Evolutionary conservation across 2,797 vertebrate genomes (phyloP), one percentile per base, ranked within the genome.

Genomic region (Crocidura indochinensis): DNA sequence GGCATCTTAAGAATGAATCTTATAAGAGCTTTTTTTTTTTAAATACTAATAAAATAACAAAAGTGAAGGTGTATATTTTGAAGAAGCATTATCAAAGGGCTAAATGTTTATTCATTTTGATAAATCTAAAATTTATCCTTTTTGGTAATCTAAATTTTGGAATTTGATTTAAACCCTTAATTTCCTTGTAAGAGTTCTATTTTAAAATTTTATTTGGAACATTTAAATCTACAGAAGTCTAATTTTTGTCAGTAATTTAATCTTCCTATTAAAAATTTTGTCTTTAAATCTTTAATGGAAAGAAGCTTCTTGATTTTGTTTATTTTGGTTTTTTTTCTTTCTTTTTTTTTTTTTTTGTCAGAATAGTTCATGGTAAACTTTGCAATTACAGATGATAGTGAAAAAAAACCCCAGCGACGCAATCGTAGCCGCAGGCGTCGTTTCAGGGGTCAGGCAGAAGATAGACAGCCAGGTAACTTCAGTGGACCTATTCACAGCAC

Each of bases 391-490:
- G 99, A 99, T 98, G 98, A 99, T 97, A 98, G 98, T 95, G 99
- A 99, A 97, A 98, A 98, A 98, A 99, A 99, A 98, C 98, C 98
- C 97, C 99, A 99, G 98, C 99, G 99, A 97, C 99, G 99, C 98
- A 99, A 99, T 98, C 99, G 99, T 98, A 99, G 99, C 98, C 98
- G 99, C 91, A 99, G 99, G 96, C 99, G 99, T 97, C 99, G 98
- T 91, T 97, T 98, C 97, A 98, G 98, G 98, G 99, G 98, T 97
- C 98, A 98, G 98, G 98, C 98, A 96, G 99, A 99, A 98, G 99
- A 99, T 98, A 99, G 99, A 99, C 99, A 99, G 98, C 99, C 99
- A 99, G 99, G 99, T 99, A 99, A 99, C 98, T 96, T 92, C 96
- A 97, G 96, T 98, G 97, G 92, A 96, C 96, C 95, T 97, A 94